Conservation (phyloP, 2,113 vertebrate species). For the Pampusana beccarii region DNA sequence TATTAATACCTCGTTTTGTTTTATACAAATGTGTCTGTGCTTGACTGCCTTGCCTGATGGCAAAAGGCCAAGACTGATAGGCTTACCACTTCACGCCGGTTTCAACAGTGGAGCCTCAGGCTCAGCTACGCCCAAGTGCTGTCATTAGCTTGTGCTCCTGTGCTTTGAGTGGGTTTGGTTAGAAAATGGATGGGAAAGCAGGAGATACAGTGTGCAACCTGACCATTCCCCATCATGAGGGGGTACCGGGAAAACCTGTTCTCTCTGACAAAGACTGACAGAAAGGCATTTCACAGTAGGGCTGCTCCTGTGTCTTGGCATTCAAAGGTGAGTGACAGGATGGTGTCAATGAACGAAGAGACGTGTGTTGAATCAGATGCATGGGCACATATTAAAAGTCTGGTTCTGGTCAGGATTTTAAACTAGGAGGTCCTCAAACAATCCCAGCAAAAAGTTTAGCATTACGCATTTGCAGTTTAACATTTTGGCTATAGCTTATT, state of each 20-base stretch:
- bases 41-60: neutral
- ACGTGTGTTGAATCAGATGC: rapidly evolving
- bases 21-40: neutral
- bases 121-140: neutral
- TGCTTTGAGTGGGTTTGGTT: neutral
- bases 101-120: neutral
- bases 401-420: neutral
- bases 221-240: rapidly evolving
- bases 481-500: neutral
- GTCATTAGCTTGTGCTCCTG: neutral
- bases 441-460: neutral
- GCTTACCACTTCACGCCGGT: neutral
- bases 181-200: neutral
- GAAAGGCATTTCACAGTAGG: neutral
- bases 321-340: neutral
- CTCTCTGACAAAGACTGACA: neutral
- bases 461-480: neutral
- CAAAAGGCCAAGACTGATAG: neutral
- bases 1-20: neutral
- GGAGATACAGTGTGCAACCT: neutral
- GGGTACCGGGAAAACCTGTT: neutral
- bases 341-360: neutral
- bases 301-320: neutral
- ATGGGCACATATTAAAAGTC: neutral
- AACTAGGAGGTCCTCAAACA: neutral